These are phyloP conservation scores for Rhyacophila brunnea DNA, from an alignment of 1,140 invertebrate genomes.

Conservation along the genomic window DNA sequence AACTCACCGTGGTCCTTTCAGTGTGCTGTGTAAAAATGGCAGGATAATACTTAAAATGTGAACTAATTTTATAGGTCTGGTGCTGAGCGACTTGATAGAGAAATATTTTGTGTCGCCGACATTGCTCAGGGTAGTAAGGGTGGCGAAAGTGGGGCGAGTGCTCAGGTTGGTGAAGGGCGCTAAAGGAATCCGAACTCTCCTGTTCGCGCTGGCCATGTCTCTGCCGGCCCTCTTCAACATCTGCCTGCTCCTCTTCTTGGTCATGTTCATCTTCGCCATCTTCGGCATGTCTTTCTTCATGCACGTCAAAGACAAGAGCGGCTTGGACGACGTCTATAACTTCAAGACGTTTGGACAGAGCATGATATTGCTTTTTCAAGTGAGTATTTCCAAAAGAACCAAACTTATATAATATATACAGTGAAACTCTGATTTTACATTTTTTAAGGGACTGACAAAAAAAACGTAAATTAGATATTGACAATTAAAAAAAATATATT, in stretches of 20 bases:
- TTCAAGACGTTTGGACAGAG: constrained; percentile 98
- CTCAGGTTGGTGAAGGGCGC: constrained; percentile 95
- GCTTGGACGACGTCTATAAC: constrained; percentile 95
- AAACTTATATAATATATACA: no score
- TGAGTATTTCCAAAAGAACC: no score
- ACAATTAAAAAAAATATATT: no score
- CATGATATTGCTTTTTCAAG: constrained; percentile 96
- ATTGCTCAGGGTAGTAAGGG: constrained; percentile 92
- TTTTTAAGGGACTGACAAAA: no score
- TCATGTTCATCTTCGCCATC: constrained; percentile 99
- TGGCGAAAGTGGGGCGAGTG: constrained; percentile 96
- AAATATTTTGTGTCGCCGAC: constrained; percentile 98
- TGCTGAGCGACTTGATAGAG: constrained; percentile 93
- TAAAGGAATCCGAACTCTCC: constrained; percentile 93
- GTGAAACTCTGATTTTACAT: no score
- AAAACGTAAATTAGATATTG: no score
- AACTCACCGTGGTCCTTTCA: no score
- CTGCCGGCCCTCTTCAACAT: constrained; percentile 98
- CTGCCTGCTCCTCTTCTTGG: constrained; percentile 93
- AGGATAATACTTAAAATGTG: no score
- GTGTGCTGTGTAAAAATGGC: no score
- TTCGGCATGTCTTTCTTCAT: constrained; percentile 99
- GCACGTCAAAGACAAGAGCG: constrained; percentile 91
- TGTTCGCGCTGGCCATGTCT: constrained; percentile 97
- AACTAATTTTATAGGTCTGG: constrained; percentile 71